Evolutionary conservation across 2,888 invertebrate species (phyloP).

Genomic region (Plagiodera versicolora): DNA sequence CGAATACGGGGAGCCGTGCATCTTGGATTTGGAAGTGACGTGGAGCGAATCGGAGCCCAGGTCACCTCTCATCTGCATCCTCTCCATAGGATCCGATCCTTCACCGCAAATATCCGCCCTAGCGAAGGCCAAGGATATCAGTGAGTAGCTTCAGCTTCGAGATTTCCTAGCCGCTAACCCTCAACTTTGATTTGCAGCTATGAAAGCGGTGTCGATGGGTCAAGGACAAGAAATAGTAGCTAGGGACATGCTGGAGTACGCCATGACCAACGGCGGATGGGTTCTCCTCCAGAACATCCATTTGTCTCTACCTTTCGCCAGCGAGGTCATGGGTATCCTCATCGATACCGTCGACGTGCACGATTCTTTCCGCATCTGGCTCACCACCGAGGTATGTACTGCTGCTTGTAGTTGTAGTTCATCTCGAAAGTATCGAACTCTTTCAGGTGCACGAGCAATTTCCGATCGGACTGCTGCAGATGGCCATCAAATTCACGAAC

Average conservation of each 20-base stretch:
- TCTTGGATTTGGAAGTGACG: constrained; percentile 87
- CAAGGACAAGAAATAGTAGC: constrained; percentile 84
- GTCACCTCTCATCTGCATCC: constrained; percentile 87
- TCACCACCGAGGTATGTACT: constrained; percentile 75
- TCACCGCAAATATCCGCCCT: constrained; percentile 88
- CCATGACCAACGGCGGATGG: constrained; percentile 76
- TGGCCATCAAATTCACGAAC: constrained; percentile 96
- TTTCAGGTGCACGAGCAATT: constrained; percentile 80
- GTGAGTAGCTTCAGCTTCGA: constrained; percentile 59
- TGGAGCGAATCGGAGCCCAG: constrained; percentile 88
- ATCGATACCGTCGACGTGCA: constrained; percentile 83
- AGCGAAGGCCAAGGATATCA: constrained; percentile 82
- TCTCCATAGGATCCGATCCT: constrained; percentile 95
- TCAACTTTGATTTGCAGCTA: constrained; percentile 55
- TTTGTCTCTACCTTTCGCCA: constrained; percentile 90
- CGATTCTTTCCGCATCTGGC: constrained; percentile 81
- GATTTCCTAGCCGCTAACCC: too few species aligned
- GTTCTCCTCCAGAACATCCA: constrained; percentile 95
- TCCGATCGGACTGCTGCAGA: constrained; percentile 81
- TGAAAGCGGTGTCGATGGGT: constrained; percentile 93
- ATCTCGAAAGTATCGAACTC: background rate
- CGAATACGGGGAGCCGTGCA: constrained; percentile 89
- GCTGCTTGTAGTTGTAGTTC: background rate
- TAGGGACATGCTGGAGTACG: constrained; percentile 52
- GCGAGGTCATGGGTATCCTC: constrained; percentile 87